phyloP scores from a whole-genome alignment of 2,888 invertebrate species.

The Sarcophaga subvicina region DNA sequence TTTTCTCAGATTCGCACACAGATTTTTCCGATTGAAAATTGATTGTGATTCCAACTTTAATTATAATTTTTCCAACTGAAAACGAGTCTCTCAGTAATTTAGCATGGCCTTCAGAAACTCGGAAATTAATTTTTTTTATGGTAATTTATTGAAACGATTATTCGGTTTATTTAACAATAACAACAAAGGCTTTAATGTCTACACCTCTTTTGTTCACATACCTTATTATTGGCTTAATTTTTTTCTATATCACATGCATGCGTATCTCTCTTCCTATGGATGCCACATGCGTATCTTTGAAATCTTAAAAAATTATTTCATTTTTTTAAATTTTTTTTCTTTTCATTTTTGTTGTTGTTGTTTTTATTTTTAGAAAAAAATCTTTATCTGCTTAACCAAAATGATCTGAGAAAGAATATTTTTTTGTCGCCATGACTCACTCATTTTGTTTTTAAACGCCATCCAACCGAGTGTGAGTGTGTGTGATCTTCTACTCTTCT shows the following conservation, averaged over 20 bases:
- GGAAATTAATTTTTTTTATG: too few relatives aligned
- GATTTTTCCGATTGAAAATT: too few relatives aligned
- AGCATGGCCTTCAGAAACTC: too few relatives aligned
- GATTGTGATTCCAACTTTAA: too few relatives aligned
- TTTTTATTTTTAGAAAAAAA: neutral
- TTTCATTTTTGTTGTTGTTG: neutral
- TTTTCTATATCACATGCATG: neutral
- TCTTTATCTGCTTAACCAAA: neutral
- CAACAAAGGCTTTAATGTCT: neutral
- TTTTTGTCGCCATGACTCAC: neutral
- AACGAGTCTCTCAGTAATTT: too few relatives aligned
- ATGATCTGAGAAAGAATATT: neutral
- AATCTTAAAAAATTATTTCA: neutral
- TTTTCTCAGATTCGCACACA: too few relatives aligned
- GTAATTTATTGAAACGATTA: neutral
- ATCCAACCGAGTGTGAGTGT: neutral
- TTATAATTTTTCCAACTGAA: too few relatives aligned
- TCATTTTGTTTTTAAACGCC: neutral
- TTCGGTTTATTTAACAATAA: neutral
- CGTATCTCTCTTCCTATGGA: too few relatives aligned
- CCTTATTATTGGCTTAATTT: slow-evolving; percentile 54
- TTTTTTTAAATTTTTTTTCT: neutral
- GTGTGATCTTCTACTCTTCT: neutral
- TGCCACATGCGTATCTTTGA: neutral
- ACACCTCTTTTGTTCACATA: neutral